Evolutionary conservation across 1,140 invertebrate genomes (phyloP), one percentile per base, ranked within the genome.

Genomic region (Heterodera schachtii): DNA sequence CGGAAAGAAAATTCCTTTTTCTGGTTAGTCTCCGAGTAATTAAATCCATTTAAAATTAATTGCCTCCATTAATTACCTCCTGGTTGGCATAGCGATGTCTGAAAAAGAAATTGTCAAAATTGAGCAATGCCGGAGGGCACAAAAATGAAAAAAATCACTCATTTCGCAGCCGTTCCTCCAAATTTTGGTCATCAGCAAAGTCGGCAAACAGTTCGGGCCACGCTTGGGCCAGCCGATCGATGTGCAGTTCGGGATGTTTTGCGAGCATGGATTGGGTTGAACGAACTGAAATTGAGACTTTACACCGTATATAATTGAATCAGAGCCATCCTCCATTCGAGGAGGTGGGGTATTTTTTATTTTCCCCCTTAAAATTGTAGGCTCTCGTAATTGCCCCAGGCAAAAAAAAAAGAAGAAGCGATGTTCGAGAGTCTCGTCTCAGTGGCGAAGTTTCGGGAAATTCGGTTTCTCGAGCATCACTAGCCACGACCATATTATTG

Each of bases 131-230:
- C 31, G 31, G 31, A 31, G 31, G 31, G 31, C 31, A 70, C 86
- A 81, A 66, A 82, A 81, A 46, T 81, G 66, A 11, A 64, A 76
- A 87, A 87, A 5, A 31, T 31, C 43, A 73, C 71, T 86, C 84
- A 31, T 69, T 78, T 21, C 66, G 73, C 13, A 86, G 69, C n/a
- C 76, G 49, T 80, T 86, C 81, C 43, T 74, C 79, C 21, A 86
- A 44, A 74, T 83, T 57, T 21, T 52, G 21, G 82, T 84, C 82
- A 41, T 66, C 76, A 1, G 64, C 16, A 47, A 83, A 79, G 19
- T 76, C 75, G n/a, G 43, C 31, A 21, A 84, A 73, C 19, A 60
- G 43, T 47, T 47, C 49, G 21, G 84, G 83, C 43, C 64, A 75
- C 6, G 47, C 57, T 11, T 47, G 41, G 13, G 21, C 44, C 21